These are phyloP conservation scores for Microctonus hyperodae DNA, from an alignment of 2,888 invertebrate species.

Conservation along the genomic window DNA sequence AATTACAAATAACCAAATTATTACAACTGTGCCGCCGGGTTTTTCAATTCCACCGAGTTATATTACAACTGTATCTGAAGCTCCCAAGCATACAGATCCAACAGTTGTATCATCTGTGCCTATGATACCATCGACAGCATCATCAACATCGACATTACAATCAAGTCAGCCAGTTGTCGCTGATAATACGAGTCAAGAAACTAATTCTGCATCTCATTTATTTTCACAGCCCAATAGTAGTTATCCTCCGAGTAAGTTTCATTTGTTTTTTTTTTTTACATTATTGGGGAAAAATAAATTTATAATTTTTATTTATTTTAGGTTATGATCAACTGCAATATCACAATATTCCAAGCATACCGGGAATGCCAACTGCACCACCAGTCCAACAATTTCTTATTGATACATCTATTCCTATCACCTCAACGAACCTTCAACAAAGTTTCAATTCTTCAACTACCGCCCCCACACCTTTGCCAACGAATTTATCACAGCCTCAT, in stretches of 20 bases:
- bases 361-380: constrained; percentile 57
- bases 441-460: constrained; percentile 42
- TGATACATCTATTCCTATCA: constrained; percentile 28
- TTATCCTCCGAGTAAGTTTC: constrained; percentile 46
- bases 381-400: constrained; percentile 41
- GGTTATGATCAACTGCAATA: constrained; percentile 39
- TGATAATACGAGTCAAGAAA: constrained; percentile 64
- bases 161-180: constrained; percentile 66
- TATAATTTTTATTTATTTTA: constrained; percentile 35
- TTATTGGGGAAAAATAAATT: constrained; percentile 1
- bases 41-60: constrained; percentile 52
- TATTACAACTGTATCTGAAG: constrained; percentile 30
- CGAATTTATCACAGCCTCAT: constrained; percentile 49
- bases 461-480: constrained; percentile 56
- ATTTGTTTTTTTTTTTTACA: constrained; percentile 5
- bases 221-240: constrained; percentile 43
- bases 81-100: constrained; percentile 18
- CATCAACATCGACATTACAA: neutral
- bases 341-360: constrained; percentile 55
- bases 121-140: constrained; percentile 27
- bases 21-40: constrained; percentile 47
- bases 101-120: constrained; percentile 33
- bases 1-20: constrained; percentile 32
- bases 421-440: constrained; percentile 34
- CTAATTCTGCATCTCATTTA: constrained; percentile 50